These are phyloP conservation scores for Neopipo cinnamomea DNA, from an alignment of 2,113 vertebrate genomes.

Conservation along the genomic window DNA sequence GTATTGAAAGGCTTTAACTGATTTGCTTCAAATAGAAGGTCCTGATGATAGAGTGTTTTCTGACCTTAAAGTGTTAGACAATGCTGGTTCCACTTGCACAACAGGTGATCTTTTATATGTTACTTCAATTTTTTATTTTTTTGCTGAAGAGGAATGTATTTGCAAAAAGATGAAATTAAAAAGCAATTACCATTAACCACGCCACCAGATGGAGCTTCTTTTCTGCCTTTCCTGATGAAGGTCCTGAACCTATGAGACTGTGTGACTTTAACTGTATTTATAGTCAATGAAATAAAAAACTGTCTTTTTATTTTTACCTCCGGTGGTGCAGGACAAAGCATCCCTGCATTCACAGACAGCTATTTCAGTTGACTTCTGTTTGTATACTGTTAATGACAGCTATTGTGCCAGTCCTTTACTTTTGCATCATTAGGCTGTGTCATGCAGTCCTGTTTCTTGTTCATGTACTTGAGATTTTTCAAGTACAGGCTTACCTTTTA, in stretches of 20 bases:
- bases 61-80: not conserved
- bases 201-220: slow-evolving; percentile 50
- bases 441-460: not conserved
- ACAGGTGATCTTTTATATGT: not conserved
- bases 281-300: not conserved
- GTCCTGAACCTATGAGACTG: not conserved
- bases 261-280: not conserved
- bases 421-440: not conserved
- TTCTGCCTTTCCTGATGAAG: slow-evolving; percentile 15
- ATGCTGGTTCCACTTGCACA: not conserved
- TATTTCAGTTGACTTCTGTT: not conserved
- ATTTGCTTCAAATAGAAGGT: not conserved
- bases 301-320: not conserved
- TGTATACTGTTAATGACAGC: not conserved
- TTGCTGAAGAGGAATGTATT: not conserved
- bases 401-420: not conserved
- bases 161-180: not conserved
- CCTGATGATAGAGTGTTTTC: not conserved
- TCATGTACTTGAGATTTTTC: not conserved
- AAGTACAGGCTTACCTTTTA: not conserved
- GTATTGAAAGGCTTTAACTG: not conserved
- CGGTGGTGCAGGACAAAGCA: not conserved
- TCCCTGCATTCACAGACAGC: not conserved
- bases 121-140: not conserved
- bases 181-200: not conserved